phyloP scores from a whole-genome alignment of 2,797 vertebrate species.

The Fistularia tabacaria region DNA sequence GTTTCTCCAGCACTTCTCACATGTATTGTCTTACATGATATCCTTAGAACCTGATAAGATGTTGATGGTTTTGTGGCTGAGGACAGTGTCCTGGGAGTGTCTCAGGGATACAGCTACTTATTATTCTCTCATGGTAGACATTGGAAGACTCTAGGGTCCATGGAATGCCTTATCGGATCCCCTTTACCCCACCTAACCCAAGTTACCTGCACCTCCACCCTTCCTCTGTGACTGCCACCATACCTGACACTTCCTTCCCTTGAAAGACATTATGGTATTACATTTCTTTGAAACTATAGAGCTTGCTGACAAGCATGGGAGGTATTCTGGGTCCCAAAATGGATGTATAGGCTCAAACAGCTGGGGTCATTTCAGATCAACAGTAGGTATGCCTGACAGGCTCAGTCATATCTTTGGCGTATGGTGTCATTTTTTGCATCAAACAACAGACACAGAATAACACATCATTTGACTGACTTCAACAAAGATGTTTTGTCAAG shows the following conservation, averaged over 20 bases:
- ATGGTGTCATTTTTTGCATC: conserved; percentile 26
- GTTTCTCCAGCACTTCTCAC: conserved; percentile 73
- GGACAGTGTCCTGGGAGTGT: conserved; percentile 73
- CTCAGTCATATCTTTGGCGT: conserved; percentile 22
- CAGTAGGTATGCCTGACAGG: conserved; percentile 19
- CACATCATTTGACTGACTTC: conserved; percentile 19
- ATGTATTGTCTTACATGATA: conserved; percentile 80
- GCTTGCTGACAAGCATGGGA: conserved; percentile 55
- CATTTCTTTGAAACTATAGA: conserved; percentile 66
- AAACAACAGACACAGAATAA: conserved; percentile 26
- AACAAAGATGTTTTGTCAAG: conserved; percentile 11
- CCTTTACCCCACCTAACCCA: conserved; percentile 47
- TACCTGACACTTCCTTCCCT: conserved; percentile 57
- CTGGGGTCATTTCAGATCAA: conserved; percentile 43
- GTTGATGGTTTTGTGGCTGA: conserved; percentile 54
- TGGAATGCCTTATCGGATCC: conserved; percentile 63
- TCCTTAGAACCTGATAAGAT: conserved; percentile 76
- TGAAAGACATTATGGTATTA: conserved; percentile 66
- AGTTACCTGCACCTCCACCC: conserved; percentile 49
- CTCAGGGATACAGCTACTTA: conserved; percentile 70
- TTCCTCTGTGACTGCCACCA: conserved; percentile 46
- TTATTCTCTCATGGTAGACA: conserved; percentile 64
- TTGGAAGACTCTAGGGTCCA: conserved; percentile 44
- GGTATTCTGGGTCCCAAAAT: conserved; percentile 40
- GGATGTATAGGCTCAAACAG: conserved; percentile 46